Base-by-base conservation (phyloP, 2,113 vertebrate species). In the Ameiurus melas region DNA sequence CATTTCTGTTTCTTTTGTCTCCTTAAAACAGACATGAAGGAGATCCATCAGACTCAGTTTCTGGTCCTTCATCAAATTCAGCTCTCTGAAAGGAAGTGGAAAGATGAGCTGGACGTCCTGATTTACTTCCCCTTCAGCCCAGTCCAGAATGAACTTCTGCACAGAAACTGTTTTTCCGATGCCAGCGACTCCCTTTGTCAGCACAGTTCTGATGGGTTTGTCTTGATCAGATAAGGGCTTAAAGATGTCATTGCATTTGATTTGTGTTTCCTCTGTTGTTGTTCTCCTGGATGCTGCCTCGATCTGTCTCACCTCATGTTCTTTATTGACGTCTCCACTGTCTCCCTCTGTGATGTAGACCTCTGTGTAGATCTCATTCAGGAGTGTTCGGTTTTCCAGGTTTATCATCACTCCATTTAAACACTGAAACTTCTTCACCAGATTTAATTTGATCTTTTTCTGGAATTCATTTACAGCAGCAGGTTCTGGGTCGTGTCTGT, bases 281-380 rank as follows among this genome's bases (percentile, higher is more conserved):
- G 8, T 66, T 66, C 36, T 75, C 36, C 71, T 75, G 36, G 71
- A 75, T 75, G 36, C 36, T 75, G 71, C 71, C 33, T 75, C 71
- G 36, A 89, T 84, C 81, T 79, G 81, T 80, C 85, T 86, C 58
- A 90, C 80, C 85, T 90, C 89, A 88, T 88, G 89, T 70, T 90
- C 85, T 5, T 62, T 9, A 70, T 73, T 88, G 60, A 84, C 12
- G 1, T 88, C 62, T 71, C 80, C 87, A 71, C 51, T 80, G 9
- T 75, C 89, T 79, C 87, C 87, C 60, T 90, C 83, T 87, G 89
- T 91, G 87, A 91, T 90, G 89, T 90, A 91, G 68, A 91, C 85
- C 81, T 90, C 90, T 82, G 87, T 91, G 87, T 91, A 91, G 89
- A 91, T 91, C 75, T 87, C 57, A 53, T 82, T 89, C 81, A 87